Percentiles rank a stretch among this genome's conserved stretches.
phyloP scores from a whole-genome alignment of 2,113 vertebrate species.

The Takifugu flavidus region DNA sequence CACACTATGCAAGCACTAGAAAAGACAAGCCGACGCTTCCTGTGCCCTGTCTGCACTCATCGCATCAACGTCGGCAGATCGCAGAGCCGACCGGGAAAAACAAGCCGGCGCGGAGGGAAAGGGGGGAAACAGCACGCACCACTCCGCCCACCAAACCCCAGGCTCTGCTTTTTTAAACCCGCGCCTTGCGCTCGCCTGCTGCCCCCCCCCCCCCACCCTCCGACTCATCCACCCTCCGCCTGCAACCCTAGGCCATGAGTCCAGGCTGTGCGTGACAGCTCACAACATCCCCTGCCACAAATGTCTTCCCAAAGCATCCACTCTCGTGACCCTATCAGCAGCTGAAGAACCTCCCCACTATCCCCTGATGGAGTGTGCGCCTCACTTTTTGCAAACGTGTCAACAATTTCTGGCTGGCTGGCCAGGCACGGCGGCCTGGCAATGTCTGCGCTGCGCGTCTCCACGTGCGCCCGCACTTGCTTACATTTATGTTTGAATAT shows the following conservation, averaged over 20 bases:
- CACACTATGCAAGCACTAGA: constrained; percentile 72
- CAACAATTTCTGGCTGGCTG: constrained; percentile 87
- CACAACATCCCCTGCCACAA: constrained; percentile 79
- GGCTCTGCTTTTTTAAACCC: constrained; percentile 77
- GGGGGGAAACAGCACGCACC: constrained; percentile 47
- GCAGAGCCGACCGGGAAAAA: constrained; percentile 44
- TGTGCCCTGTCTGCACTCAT: constrained; percentile 72
- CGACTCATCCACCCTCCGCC: constrained; percentile 41
- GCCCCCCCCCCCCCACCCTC: not conserved
- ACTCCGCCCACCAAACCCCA: constrained; percentile 80
- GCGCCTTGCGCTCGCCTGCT: constrained; percentile 32
- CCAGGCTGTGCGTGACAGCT: constrained; percentile 76
- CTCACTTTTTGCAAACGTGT: constrained; percentile 83
- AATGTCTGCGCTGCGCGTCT: constrained; percentile 57
- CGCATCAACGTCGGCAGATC: constrained; percentile 66
- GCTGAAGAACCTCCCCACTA: constrained; percentile 73
- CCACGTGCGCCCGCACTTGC: constrained; percentile 12
- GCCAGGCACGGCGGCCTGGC: constrained; percentile 71
- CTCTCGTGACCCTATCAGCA: constrained; percentile 81
- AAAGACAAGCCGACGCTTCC: constrained; percentile 73
- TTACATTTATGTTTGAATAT: constrained; percentile 40
- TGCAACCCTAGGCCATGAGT: constrained; percentile 72
- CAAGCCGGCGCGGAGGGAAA: constrained; percentile 40
- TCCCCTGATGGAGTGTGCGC: constrained; percentile 71
- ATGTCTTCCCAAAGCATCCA: constrained; percentile 82